Evolutionary conservation across 2,888 invertebrate genomes (phyloP).

Genomic region (Drosophila niveifrons): DNA sequence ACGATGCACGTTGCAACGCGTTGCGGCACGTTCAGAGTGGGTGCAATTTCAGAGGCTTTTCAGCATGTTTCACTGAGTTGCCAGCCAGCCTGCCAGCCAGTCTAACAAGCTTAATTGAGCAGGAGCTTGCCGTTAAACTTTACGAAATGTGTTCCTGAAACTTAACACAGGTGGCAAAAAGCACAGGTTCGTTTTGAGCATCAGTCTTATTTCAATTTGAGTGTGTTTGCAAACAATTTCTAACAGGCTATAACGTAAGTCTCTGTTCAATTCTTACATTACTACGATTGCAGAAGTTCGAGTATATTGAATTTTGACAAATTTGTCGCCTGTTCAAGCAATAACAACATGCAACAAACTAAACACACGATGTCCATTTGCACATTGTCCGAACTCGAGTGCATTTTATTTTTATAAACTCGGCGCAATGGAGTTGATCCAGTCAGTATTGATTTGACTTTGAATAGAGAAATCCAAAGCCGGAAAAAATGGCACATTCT

Average conservation of each 20-base stretch:
- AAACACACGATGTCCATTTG: not conserved
- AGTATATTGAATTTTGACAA: slow-evolving; percentile 2
- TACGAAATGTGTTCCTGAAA: slow-evolving; percentile 30
- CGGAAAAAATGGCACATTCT: not conserved
- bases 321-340: slow-evolving; percentile 37
- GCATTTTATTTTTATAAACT: slow-evolving; percentile 4
- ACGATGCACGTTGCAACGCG: slow-evolving; percentile 40
- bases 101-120: slow-evolving; percentile 42
- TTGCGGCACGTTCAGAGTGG: slow-evolving; percentile 5
- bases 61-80: slow-evolving; percentile 32
- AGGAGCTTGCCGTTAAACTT: slow-evolving; percentile 44
- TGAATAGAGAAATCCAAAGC: not conserved
- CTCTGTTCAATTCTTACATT: too few species aligned
- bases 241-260: not conserved
- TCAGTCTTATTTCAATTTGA: not conserved
- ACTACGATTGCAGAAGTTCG: too few species aligned
- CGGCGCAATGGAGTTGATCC: not conserved
- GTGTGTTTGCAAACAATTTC: not conserved
- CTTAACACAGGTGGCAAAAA: slow-evolving; percentile 42
- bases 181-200: not conserved
- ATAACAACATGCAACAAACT: slow-evolving; percentile 3
- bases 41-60: slow-evolving; percentile 9
- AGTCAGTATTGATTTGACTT: slow-evolving; percentile 5
- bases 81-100: slow-evolving; percentile 19
- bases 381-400: not conserved